phyloP scores from a whole-genome alignment of 2,888 invertebrate genomes.

The Rhingia rostrata region DNA sequence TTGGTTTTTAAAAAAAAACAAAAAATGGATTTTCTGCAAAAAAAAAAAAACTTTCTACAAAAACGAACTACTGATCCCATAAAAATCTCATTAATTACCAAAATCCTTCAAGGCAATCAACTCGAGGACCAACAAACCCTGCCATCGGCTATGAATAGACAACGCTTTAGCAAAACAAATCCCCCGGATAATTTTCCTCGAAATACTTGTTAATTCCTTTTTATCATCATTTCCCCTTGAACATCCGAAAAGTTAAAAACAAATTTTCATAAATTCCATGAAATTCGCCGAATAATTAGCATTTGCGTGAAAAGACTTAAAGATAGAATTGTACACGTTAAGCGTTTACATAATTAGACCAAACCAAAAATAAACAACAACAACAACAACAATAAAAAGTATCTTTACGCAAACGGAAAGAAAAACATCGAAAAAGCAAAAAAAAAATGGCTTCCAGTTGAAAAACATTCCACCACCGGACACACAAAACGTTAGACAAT shows the following conservation, averaged over 20 bases:
- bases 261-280: not conserved
- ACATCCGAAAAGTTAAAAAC: not conserved
- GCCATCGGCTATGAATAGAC: too few relatives aligned
- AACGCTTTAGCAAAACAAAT: not conserved
- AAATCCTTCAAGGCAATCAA: too few relatives aligned
- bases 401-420: not conserved
- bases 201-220: not conserved
- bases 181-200: not conserved
- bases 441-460: constrained; percentile 6
- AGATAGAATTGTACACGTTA: constrained; percentile 9
- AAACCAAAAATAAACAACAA: not conserved
- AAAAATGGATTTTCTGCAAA: too few relatives aligned
- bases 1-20: too few relatives aligned
- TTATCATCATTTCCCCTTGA: not conserved
- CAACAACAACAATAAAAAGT: not conserved
- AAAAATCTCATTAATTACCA: too few relatives aligned
- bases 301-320: constrained; percentile 8
- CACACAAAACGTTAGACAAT: constrained; percentile 41
- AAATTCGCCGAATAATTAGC: constrained; percentile 38
- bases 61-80: too few relatives aligned
- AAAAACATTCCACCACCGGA: constrained; percentile 22
- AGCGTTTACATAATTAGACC: constrained; percentile 26
- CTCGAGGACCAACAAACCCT: too few relatives aligned
- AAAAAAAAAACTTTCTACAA: too few relatives aligned
- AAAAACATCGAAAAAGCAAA: not conserved